Conservation (phyloP, 2,113 vertebrate species). For the Echinops telfairi region DNA sequence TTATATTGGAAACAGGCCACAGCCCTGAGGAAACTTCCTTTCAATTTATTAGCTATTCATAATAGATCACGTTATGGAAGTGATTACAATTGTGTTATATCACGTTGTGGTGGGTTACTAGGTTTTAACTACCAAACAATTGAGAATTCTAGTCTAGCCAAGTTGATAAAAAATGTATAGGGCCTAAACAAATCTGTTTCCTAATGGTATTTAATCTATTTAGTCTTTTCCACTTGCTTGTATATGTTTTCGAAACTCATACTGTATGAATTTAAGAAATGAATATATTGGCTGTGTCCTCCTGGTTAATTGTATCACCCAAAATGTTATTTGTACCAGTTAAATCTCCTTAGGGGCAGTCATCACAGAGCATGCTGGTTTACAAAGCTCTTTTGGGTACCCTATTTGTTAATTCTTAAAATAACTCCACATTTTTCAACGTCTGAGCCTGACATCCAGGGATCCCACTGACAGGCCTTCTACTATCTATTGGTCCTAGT, state of each 20-base stretch:
- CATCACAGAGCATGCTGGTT: not conserved
- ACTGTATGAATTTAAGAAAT: constrained; percentile 21
- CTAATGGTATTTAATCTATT: not conserved
- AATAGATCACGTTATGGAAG: too few species aligned
- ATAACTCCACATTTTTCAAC: not conserved
- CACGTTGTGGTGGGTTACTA: too few species aligned
- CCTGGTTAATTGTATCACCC: not conserved
- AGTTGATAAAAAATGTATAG: too few species aligned
- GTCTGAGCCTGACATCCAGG: not conserved
- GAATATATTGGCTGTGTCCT: not conserved
- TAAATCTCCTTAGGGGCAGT: not conserved
- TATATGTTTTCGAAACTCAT: not conserved
- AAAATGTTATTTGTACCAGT: not conserved
- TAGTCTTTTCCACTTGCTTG: constrained; percentile 7
- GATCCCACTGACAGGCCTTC: not conserved
- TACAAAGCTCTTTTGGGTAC: not conserved
- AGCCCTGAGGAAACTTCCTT: too few species aligned
- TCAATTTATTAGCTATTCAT: too few species aligned
- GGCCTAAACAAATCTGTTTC: not conserved
- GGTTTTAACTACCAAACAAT: too few species aligned
- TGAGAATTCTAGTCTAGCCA: too few species aligned
- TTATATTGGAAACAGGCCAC: too few species aligned
- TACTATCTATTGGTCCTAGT: not conserved
- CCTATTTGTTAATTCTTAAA: not conserved
- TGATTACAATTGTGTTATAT: too few species aligned